Conservation (phyloP, 2,888 invertebrate genomes). For the Frankliniella fusca region DNA sequence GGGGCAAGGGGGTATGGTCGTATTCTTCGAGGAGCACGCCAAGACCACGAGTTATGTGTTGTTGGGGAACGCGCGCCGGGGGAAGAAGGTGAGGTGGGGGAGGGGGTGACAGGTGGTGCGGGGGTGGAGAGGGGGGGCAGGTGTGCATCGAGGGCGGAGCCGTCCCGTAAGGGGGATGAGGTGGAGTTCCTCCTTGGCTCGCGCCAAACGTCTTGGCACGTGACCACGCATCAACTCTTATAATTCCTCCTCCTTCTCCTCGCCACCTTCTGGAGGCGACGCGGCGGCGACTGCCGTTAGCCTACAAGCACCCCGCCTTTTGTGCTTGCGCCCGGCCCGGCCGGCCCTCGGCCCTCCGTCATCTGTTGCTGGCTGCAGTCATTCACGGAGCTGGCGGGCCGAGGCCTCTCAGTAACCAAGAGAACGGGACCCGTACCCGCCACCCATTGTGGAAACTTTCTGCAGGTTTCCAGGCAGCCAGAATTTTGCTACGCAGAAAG, state of each 20-base stretch:
- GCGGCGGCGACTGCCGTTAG: background rate
- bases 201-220: constrained; percentile 16
- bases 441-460: too few species aligned
- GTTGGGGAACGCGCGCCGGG: background rate
- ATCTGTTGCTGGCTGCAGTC: background rate
- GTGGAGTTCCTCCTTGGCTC: background rate
- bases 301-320: background rate
- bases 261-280: too few species aligned
- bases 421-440: too few species aligned
- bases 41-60: constrained; percentile 17
- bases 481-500: too few species aligned
- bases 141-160: constrained; percentile 6
- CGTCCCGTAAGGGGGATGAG: background rate
- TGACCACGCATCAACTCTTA: background rate
- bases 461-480: too few species aligned
- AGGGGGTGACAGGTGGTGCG: background rate
- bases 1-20: too few species aligned
- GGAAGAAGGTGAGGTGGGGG: background rate
- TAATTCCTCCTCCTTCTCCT: too few species aligned
- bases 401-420: too few species aligned
- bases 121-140: constrained; percentile 11
- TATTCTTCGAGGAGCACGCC: background rate
- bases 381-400: background rate
- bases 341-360: background rate
- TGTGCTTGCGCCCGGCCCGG: background rate